Base-by-base conservation (phyloP, 2,797 vertebrate species). In the Coregonus sp. region DNA sequence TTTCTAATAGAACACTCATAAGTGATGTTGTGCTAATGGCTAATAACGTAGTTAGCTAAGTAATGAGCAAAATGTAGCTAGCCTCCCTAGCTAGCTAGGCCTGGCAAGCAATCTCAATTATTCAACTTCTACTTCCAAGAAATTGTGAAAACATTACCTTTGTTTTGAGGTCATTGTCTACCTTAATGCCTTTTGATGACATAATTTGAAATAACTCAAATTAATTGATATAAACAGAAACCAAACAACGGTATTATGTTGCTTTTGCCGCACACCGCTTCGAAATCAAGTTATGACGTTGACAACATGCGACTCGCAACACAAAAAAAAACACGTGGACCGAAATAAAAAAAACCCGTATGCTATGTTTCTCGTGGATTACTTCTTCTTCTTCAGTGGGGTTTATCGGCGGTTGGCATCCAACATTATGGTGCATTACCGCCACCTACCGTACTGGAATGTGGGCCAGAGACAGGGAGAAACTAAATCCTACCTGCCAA, bases 81-180 rank as follows among this genome's bases (percentile, higher is more conserved):
- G 65, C 33, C 33, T 59, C 11, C 9, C 11, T 65, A 7, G 52
- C 11, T 65, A 7, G 52, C 72, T 16, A 67, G 73, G 73, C 73
- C 73, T 75, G 16, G 20, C 2, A 71, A 47, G 18, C 67, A 33
- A 18, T 47, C 0, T 75, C 35, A 66, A 16, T 61, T 20, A n/a
- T 2, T 25, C 7, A 37, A 70, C 61, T 51, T 3, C 1, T 9
- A 59, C 40, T 20, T 51, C 31, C 5, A 31, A 69, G 16, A 67
- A 56, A 40, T 20, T 1, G 14, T n/a, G n/a, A 4, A 50, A 40
- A 5, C 18, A 66, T 77, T 93, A 95, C 94, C 94, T 95, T 95
- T 37, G 93, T 92, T 90, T 95, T 95, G 86, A 95, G 92, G 89
- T 94, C 94, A 89, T 94, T 94, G 90, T 95, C 95, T 92, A 95